Evolutionary conservation across 2,888 invertebrate species (phyloP), one percentile per base, ranked within the genome.

Genomic region (Amaurobius ferox): DNA sequence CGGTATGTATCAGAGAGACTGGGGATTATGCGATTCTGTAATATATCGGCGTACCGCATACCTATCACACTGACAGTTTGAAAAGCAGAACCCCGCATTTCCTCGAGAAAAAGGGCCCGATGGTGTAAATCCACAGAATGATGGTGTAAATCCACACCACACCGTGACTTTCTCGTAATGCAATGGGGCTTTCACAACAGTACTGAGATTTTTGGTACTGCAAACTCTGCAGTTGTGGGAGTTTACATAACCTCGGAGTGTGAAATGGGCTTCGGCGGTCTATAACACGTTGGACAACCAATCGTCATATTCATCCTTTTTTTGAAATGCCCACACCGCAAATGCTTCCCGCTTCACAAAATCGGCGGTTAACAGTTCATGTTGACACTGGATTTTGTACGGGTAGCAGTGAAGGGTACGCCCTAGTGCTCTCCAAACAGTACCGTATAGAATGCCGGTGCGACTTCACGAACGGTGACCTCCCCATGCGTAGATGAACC

Each of bases 301-400:
- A 62, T 62, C 64, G 6, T 64, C 64, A 64, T 5, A 23, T 64
- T 64, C 64, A 0, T 5, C 5, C 2, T 7, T 7, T 16, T 64
- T 64, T 64, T 64, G 23, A 64, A 64, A 64, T 16, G 64, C 5
- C 64, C 64, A 64, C 64, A 28, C 29, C 28, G 6, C 64, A 7
- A 64, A 64, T 7, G 64, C 64, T 29, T 7, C 28, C 64, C 0
- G 3, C 64, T 64, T 64, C 26, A 29, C 64, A 32, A 32, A 66
- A 66, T 66, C 66, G 30, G 0, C 1, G 11, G 32, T 5, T 66
- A 66, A 66, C 66, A 66, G 66, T 66, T 66, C 66, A 66, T 66
- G 30, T 0, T 29, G 29, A 29, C 32, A 32, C 29, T 66, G 30
- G 32, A 66, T 66, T 29, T 66, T 66, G 5, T 7, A 30, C 9